phyloP scores from a whole-genome alignment of 2,113 vertebrate genomes.

The Oreochromis aureus region DNA sequence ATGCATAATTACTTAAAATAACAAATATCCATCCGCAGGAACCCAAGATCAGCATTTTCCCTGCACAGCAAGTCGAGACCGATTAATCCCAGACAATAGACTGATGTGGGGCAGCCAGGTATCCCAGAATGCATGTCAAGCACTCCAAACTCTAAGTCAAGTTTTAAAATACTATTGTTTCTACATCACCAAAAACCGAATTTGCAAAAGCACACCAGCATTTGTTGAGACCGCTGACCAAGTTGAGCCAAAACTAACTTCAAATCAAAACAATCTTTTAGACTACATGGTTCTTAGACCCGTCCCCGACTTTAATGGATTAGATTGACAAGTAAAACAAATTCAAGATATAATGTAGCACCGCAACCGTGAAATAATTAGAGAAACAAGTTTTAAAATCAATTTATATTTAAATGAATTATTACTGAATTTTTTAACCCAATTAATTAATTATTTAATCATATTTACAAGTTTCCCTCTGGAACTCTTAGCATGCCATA shows the following conservation, averaged over 20 bases:
- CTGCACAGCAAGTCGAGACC: rapidly evolving
- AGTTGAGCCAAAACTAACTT: not conserved
- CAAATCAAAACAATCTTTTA: not conserved
- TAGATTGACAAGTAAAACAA: not conserved
- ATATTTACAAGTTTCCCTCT: not conserved
- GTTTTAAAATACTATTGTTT: rapidly evolving
- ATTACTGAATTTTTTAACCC: not conserved
- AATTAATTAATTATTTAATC: not conserved
- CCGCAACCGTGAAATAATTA: not conserved
- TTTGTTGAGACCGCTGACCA: not conserved
- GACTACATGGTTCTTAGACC: not conserved
- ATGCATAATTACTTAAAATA: not conserved
- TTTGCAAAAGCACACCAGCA: not conserved
- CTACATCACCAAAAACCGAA: rapidly evolving
- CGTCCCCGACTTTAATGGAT: not conserved
- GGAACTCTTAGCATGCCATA: not conserved
- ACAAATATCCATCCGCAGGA: not conserved
- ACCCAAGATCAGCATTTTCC: not conserved
- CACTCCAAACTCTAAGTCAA: not conserved
- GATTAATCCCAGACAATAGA: too few relatives aligned
- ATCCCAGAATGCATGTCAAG: not conserved
- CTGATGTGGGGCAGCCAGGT: rapidly evolving
- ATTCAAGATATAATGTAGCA: not conserved
- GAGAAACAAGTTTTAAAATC: not conserved
- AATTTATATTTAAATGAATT: not conserved